Conservation (phyloP, 2,797 vertebrate genomes). For the Danio jaintianensis region DNA sequence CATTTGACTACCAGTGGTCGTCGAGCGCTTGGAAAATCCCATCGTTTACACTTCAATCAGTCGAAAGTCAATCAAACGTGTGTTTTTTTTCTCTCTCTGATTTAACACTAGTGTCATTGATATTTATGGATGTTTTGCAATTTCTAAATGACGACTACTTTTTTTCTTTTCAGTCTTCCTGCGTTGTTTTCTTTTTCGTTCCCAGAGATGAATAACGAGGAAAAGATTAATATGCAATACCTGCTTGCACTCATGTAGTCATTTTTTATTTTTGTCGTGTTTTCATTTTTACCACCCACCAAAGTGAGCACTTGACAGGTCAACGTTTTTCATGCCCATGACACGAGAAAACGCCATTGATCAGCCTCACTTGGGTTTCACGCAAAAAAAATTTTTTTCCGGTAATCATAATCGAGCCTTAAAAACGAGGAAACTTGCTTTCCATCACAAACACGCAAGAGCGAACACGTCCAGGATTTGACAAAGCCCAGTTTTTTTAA, state of each 20-base stretch:
- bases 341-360: conserved; percentile 65
- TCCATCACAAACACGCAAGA: conserved; percentile 84
- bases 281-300: conserved; percentile 88
- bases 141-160: conserved; percentile 78
- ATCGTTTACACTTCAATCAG: conserved; percentile 45
- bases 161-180: conserved; percentile 82
- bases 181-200: conserved; percentile 60
- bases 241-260: conserved; percentile 92
- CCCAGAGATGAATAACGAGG: conserved; percentile 77
- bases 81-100: conserved; percentile 69
- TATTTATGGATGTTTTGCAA: conserved; percentile 88
- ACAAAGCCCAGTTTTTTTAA: conserved; percentile 89
- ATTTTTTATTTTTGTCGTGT: conserved; percentile 77
- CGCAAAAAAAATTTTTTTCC: conserved; percentile 79
- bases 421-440: conserved; percentile 85
- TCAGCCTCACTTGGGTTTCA: conserved; percentile 62
- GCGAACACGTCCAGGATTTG: conserved; percentile 82
- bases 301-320: conserved; percentile 89
- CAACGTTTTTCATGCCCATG: conserved; percentile 65
- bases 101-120: conserved; percentile 83
- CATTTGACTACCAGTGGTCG: conserved; percentile 40
- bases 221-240: conserved; percentile 92
- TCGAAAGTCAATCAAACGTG: conserved; percentile 55
- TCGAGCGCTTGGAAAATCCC: conserved; percentile 44
- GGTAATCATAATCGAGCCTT: conserved; percentile 91